Evolutionary conservation across 2,113 vertebrate genomes (phyloP).

Genomic region (Protomyctophum bolini): DNA sequence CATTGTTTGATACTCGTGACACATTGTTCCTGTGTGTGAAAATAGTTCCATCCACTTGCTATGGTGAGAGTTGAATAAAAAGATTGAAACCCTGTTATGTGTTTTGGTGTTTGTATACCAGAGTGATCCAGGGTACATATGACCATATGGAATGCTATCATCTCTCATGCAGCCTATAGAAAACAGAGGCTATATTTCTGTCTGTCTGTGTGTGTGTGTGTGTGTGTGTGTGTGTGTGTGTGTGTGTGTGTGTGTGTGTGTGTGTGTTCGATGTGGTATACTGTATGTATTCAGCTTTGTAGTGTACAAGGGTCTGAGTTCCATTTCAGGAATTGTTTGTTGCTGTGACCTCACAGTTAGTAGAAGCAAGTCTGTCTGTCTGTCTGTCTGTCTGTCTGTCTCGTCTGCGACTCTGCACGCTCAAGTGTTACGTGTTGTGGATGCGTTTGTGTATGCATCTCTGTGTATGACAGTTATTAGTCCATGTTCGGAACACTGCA

Average conservation of each 20-base stretch:
- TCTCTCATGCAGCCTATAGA: background rate
- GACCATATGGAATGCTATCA: background rate
- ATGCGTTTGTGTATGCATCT: conserved; percentile 14
- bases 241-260: conserved; percentile 6
- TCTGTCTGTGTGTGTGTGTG: background rate
- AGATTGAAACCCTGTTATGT: too few relatives aligned
- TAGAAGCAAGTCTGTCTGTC: background rate
- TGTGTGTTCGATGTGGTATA: background rate
- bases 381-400: background rate
- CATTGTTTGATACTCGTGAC: conserved; percentile 16
- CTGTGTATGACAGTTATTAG: conserved; percentile 34
- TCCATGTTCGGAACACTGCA: conserved; percentile 35
- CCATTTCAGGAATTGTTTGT: too few relatives aligned
- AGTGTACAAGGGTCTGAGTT: too few relatives aligned
- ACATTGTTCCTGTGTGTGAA: conserved; percentile 8
- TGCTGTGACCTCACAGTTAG: too few relatives aligned
- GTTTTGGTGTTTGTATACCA: too few relatives aligned
- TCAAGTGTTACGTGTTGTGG: background rate
- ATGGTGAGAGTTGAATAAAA: too few relatives aligned
- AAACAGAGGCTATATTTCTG: conserved; percentile 16
- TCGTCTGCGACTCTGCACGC: background rate
- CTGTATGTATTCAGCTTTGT: too few relatives aligned
- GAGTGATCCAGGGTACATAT: background rate
- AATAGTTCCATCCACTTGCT: background rate
- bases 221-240: background rate